phyloP scores from a whole-genome alignment of 2,888 invertebrate genomes.

The Schizaphis graminum region DNA sequence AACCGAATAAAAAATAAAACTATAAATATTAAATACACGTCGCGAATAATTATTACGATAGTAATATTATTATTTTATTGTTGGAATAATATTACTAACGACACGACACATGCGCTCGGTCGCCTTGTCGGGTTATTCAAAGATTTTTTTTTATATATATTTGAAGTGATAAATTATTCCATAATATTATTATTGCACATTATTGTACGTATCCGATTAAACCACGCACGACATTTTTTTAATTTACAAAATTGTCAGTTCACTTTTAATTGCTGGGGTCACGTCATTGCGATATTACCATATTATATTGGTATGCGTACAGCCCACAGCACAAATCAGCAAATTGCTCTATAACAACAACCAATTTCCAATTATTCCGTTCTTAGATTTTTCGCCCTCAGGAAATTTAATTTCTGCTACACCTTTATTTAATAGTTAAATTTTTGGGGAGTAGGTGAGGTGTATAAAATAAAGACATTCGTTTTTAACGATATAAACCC shows the following conservation, averaged over 20 bases:
- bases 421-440: too few relatives aligned
- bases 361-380: not conserved
- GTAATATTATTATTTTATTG: not conserved
- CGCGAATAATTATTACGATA: conserved; percentile 1
- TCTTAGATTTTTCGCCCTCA: too few relatives aligned
- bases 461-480: too few relatives aligned
- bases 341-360: not conserved
- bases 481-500: too few relatives aligned
- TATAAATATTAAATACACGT: conserved; percentile 9
- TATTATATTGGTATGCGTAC: not conserved
- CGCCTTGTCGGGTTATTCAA: not conserved
- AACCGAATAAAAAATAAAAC: not conserved
- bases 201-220: not conserved
- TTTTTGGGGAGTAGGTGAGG: too few relatives aligned
- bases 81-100: not conserved
- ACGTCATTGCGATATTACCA: not conserved
- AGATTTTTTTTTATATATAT: not conserved
- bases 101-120: not conserved
- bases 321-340: not conserved
- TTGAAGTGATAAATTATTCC: not conserved
- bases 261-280: not conserved
- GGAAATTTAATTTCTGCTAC: too few relatives aligned
- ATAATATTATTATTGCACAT: not conserved
- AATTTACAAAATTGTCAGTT: not conserved
- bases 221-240: not conserved